Percentiles rank a stretch among this genome's conserved stretches.
Conservation (phyloP, 2,113 vertebrate genomes). For the Lanius collurio region DNA sequence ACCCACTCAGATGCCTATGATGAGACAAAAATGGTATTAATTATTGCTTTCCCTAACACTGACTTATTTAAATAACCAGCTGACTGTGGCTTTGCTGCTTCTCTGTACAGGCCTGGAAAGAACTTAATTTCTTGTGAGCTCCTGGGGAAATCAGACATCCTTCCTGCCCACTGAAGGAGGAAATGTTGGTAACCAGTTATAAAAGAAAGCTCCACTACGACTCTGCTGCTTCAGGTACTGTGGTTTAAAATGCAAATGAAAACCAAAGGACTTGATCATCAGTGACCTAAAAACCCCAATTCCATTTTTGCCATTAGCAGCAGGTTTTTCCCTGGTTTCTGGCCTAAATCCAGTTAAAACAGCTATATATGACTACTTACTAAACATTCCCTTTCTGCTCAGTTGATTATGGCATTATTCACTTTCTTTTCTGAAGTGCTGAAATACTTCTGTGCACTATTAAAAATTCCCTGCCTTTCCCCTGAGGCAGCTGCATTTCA, state of each 20-base stretch:
- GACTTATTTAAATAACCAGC: not conserved
- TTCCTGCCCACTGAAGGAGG: not conserved
- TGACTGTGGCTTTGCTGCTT: not conserved
- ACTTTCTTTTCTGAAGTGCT: conserved; percentile 6
- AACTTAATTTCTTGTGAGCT: not conserved
- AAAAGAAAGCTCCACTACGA: not conserved
- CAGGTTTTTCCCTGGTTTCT: not conserved
- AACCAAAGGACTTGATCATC: not conserved
- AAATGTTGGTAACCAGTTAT: not conserved
- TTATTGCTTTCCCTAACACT: not conserved
- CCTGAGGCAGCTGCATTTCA: not conserved
- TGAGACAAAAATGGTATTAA: not conserved
- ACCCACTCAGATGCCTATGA: not conserved
- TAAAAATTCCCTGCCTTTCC: not conserved
- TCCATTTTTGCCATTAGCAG: not conserved
- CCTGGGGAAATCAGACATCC: not conserved
- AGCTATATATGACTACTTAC: not conserved
- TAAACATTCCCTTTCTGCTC: conserved; percentile 30
- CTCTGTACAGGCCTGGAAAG: not conserved
- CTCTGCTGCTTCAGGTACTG: not conserved
- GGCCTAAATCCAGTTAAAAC: conserved; percentile 15
- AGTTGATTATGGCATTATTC: conserved; percentile 15
- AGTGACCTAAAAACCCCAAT: not conserved
- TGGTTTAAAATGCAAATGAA: not conserved
- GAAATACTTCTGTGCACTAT: not conserved